These are phyloP conservation scores for Mnemiopsis leidyi DNA, from an alignment of 37 sponge, comb jelly and placozoan species.

Conservation along the genomic window DNA sequence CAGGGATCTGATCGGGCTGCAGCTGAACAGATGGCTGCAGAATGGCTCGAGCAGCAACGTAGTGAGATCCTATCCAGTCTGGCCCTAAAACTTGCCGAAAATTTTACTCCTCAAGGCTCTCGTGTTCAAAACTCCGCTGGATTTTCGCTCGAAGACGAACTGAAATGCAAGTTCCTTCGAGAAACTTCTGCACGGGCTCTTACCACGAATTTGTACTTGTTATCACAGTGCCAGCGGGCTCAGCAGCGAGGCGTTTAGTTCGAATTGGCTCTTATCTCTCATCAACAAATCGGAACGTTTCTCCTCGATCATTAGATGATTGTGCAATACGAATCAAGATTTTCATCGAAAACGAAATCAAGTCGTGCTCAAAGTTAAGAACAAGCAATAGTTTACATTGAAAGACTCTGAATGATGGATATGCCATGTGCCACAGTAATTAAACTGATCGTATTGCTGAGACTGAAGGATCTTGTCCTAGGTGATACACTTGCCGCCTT, in stretches of 20 bases:
- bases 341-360: neutral
- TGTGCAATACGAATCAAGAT: neutral
- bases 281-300: neutral
- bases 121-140: conserved; percentile 59
- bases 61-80: conserved; percentile 54
- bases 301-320: neutral
- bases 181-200: conserved; percentile 56
- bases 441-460: neutral
- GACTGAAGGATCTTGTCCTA: neutral
- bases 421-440: neutral
- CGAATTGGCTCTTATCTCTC: neutral
- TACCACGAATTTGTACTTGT: conserved; percentile 47
- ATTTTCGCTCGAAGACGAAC: conserved; percentile 49
- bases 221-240: conserved; percentile 56
- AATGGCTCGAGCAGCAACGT: conserved; percentile 54
- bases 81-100: conserved; percentile 35
- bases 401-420: neutral
- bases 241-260: neutral
- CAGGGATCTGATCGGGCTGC: conserved; percentile 58
- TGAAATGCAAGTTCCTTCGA: conserved; percentile 58
- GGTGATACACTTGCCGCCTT: neutral
- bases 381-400: neutral
- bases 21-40: conserved; percentile 63
- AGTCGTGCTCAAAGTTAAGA: neutral
- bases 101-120: conserved; percentile 53